Percentiles rank a stretch among this genome's conserved stretches.
These are phyloP conservation scores for Crematogaster levior DNA, from an alignment of 2,888 invertebrate genomes.

Conservation along the genomic window DNA sequence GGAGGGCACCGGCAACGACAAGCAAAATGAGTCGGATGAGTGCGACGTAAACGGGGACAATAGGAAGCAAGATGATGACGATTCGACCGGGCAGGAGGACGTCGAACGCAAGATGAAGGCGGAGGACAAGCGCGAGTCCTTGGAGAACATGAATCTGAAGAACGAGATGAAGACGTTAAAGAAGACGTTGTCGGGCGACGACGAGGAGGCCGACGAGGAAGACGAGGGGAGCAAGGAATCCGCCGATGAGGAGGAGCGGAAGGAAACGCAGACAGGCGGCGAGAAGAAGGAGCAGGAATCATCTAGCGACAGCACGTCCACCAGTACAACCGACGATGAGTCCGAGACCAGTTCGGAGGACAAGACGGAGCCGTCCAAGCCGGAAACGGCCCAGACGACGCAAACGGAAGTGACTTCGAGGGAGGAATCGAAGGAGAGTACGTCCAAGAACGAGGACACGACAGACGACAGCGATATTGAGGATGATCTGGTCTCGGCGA, in stretches of 20 bases:
- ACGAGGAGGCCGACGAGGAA: constrained; percentile 74
- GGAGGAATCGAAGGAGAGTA: constrained; percentile 6
- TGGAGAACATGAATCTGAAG: constrained; percentile 72
- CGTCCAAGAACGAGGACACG: constrained; percentile 79
- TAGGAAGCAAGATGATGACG: constrained; percentile 47
- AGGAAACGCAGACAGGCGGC: constrained; percentile 61
- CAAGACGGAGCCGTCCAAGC: constrained; percentile 80
- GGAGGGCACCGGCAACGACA: constrained; percentile 81
- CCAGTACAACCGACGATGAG: constrained; percentile 83
- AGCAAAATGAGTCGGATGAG: constrained; percentile 80
- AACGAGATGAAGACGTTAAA: constrained; percentile 64
- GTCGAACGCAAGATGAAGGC: constrained; percentile 54
- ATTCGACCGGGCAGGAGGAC: constrained; percentile 69
- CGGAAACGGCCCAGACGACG: constrained; percentile 46
- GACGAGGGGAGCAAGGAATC: constrained; percentile 73
- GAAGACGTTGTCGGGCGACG: constrained; percentile 59
- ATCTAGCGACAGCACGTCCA: constrained; percentile 79
- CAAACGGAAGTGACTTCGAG: constrained; percentile 59
- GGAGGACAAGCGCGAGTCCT: constrained; percentile 42
- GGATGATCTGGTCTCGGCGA: constrained; percentile 89
- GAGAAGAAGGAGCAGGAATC: constrained; percentile 80
- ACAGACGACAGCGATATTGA: constrained; percentile 88
- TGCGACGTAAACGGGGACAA: constrained; percentile 75
- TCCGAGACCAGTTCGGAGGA: constrained; percentile 83
- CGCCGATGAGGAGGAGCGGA: constrained; percentile 66